Conservation (phyloP, 1,140 invertebrate species). For the Drosophila burlai region DNA sequence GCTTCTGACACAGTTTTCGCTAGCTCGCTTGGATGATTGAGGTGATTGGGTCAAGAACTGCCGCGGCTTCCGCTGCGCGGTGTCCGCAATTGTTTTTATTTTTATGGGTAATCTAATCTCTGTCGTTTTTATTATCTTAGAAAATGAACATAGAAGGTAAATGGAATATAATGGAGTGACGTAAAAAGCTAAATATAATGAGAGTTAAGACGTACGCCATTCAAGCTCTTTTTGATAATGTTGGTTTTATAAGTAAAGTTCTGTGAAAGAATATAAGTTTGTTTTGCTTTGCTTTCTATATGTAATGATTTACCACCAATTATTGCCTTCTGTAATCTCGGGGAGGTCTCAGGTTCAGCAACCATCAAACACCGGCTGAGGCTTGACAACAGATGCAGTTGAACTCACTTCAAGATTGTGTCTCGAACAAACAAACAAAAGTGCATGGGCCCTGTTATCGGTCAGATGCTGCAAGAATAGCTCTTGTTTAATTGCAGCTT, state of each 20-base stretch:
- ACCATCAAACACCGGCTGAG: constrained; percentile 44
- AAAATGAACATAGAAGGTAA: constrained; percentile 23
- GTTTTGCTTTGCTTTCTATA: not conserved
- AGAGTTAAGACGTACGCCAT: not conserved
- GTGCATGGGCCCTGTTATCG: constrained; percentile 52
- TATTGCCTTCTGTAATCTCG: constrained; percentile 23
- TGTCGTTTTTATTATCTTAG: constrained; percentile 21
- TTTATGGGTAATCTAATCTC: constrained; percentile 46
- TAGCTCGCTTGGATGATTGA: constrained; percentile 25
- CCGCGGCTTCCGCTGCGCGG: constrained; percentile 20
- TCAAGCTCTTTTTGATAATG: not conserved
- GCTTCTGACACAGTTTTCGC: constrained; percentile 48
- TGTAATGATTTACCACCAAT: constrained; percentile 10
- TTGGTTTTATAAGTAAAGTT: too few relatives aligned
- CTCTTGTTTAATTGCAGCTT: constrained; percentile 40
- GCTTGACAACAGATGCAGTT: constrained; percentile 42
- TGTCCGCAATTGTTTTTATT: constrained; percentile 25
- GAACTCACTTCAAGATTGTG: constrained; percentile 13
- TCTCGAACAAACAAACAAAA: constrained; percentile 52
- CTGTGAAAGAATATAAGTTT: not conserved
- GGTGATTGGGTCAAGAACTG: constrained; percentile 62
- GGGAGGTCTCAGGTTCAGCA: not conserved
- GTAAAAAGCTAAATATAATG: constrained; percentile 24
- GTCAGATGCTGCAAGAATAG: constrained; percentile 49
- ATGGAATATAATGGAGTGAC: constrained; percentile 31